These are phyloP conservation scores for Taenaris catops DNA, from an alignment of 2,888 invertebrate genomes.

Conservation along the genomic window DNA sequence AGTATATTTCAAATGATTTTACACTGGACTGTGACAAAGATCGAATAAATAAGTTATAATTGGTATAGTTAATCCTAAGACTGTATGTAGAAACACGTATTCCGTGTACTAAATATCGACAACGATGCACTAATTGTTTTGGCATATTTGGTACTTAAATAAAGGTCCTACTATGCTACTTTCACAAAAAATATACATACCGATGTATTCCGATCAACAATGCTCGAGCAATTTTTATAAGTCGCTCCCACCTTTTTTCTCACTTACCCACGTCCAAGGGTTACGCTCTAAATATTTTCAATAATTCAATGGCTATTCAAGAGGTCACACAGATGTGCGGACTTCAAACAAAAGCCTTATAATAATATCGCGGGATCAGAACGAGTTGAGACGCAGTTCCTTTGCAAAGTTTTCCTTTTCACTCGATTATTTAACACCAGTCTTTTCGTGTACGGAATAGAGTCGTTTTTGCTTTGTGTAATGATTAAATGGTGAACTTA, in stretches of 20 bases:
- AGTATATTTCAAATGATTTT: no score
- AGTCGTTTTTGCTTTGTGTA: conserved; percentile 10
- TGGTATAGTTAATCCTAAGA: no score
- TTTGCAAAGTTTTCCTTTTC: conserved; percentile 26
- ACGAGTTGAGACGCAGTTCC: conserved; percentile 55
- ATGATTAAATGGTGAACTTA: conserved; percentile 8
- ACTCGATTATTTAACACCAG: background rate
- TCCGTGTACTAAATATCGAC: no score
- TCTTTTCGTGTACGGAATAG: conserved; percentile 1
- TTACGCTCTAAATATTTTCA: conserved; percentile 29
- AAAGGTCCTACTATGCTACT: no score
- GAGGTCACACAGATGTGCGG: conserved; percentile 54
- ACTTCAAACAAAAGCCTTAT: conserved; percentile 54
- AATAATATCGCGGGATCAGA: conserved; percentile 48
- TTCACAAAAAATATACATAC: no score
- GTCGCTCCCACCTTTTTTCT: conserved; percentile 2
- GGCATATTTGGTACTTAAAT: no score
- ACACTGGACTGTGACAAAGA: no score
- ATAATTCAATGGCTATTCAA: conserved; percentile 44
- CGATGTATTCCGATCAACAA: no score
- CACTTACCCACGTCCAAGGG: conserved; percentile 26
- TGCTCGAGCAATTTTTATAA: no score
- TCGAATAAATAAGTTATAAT: no score
- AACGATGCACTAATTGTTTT: no score
- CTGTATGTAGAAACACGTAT: no score